Base-by-base conservation (phyloP, 2,797 vertebrate species). In the Acomys russatus region DNA sequence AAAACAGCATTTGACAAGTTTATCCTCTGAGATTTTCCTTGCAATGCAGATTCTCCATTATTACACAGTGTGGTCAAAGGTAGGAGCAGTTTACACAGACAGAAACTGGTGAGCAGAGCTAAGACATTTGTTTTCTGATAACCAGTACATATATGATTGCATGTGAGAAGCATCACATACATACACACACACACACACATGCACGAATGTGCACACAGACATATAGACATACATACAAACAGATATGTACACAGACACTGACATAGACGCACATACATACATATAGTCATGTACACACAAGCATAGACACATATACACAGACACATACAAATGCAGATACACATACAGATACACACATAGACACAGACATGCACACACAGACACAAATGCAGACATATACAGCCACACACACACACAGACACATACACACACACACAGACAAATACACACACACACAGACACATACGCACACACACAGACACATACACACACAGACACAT, bases 1-100 rank as follows among this genome's bases (percentile, higher is more conserved):
- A 93, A 93, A 89, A 91, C 66, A 88, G n/a, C 74, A 73, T 28
- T 70, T 59, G 83, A 85, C 71, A 92, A 64, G 91, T 77, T n/a
- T 25, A 51, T 77, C 71, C 70, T 91, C 84, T 73, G 66, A 92
- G 93, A 84, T 38, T 89, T 66, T 87, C 35, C 44, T 35, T 94
- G 88, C 44, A 38, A 17, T 70, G 49, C 78, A 63, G 64, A 70
- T 70, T 84, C 63, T 90, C 23, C 10, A 23, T 92, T 91, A 59
- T 88, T 66, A 74, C 95, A 78, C 0, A 30, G n/a, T 68, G 68
- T 22, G 9, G 51, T n/a, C 56, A 82, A 82, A 82, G 63, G n/a
- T 76, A 44, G 89, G 33, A 85, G 22, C 33, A 49, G 35, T 74
- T 96, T 70, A 66, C 44, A 61, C 77, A 70, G 11, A 12, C 25